Base-by-base conservation (phyloP, 1,140 invertebrate genomes). In the Drosophila sechellia region DNA sequence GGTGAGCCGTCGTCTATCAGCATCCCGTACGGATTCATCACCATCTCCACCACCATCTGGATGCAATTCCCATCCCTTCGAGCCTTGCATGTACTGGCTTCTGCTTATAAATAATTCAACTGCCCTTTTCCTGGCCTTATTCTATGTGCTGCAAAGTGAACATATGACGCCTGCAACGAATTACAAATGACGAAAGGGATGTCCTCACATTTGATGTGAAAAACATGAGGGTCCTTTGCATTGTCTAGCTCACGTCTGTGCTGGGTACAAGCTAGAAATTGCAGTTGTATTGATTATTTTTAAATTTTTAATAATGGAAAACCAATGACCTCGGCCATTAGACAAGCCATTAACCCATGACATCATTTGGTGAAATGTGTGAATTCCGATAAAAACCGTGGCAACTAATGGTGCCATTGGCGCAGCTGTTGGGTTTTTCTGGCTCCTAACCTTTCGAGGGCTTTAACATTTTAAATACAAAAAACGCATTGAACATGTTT, bases 21-120 rank as follows among this genome's bases (percentile, higher is more conserved):
- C 20, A 39, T 56, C 50, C 35, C 15, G 50, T 20, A 25, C 20
- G 22, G 2, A 42, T 63, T 40, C 17, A 22, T 22, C 20, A 22
- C 20, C 20, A 22, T 22, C 20, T 22, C 20, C 20, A 3, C 20
- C 20, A 22, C 34, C 20, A 42, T 10, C 6, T 25, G n/a, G 15
- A 17, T 34, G 35, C 27, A 53, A 15, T 20, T 34, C 25, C 5
- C 1, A 31, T 11, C n/a, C 11, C 43, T 66, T 43, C 34, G 35
- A 17, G 34, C 13, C n/a, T 0, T n/a, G 35, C n/a, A 17, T 48
- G 17, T 39, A 4, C 8, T 45, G 12, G 34, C 6, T 50, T 49
- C 40, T 27, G 27, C 66, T 69, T 48, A 70, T 70, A 69, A 70
- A 70, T 70, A 70, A 70, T 70, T 69, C 66, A 69, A 70, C 70